phyloP scores from a whole-genome alignment of 2,113 vertebrate genomes.

The Thamnophis sirtalis region DNA sequence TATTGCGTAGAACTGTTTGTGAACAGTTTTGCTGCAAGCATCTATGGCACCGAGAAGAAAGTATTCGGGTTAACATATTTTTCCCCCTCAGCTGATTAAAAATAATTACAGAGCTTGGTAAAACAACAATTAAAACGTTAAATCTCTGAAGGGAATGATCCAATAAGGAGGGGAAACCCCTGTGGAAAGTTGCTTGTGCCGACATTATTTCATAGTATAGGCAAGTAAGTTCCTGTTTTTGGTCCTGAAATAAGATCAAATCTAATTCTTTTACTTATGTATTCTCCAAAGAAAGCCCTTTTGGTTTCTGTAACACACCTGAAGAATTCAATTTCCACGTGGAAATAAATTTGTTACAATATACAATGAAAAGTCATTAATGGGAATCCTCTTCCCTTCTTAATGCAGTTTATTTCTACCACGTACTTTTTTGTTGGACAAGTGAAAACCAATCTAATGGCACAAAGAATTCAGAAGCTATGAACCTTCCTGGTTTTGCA shows the following conservation, averaged over 20 bases:
- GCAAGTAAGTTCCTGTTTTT: neutral
- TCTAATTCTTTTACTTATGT: neutral
- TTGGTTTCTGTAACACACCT: neutral
- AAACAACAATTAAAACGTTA: neutral
- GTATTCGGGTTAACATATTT: neutral
- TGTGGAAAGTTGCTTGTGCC: neutral
- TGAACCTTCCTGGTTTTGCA: neutral
- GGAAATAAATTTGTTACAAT: neutral
- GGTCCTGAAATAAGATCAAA: neutral
- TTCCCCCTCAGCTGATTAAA: neutral
- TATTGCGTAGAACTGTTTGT: neutral
- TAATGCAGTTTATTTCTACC: neutral
- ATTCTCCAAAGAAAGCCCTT: neutral
- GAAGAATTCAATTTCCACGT: neutral
- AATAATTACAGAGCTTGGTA: slow-evolving; percentile 1
- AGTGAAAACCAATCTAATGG: neutral
- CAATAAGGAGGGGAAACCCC: neutral
- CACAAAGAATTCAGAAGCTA: neutral
- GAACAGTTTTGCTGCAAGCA: neutral
- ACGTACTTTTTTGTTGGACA: neutral
- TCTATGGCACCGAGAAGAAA: neutral
- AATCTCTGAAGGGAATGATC: neutral
- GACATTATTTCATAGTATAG: neutral
- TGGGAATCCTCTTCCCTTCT: neutral
- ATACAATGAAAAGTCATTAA: neutral